Evolutionary conservation across 2,113 vertebrate genomes (phyloP).

Genomic region (Myrmecophaga tridactyla): DNA sequence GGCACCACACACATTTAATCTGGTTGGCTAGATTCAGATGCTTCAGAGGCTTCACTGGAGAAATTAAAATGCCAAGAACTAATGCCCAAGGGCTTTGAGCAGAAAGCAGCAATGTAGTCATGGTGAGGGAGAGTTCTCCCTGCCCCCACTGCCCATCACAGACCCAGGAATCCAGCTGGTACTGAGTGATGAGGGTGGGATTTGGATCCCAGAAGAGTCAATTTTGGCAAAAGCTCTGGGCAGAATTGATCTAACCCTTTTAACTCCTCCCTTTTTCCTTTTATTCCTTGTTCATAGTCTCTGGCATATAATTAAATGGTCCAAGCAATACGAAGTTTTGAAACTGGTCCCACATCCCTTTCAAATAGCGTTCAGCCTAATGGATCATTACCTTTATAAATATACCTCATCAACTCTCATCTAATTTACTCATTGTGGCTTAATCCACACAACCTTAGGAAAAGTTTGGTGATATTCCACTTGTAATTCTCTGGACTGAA

Average conservation of each 20-base stretch:
- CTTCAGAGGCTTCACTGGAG: not conserved
- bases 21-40: not conserved
- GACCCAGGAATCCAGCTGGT: not conserved
- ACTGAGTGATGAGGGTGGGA: not conserved
- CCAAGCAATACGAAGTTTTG: not conserved
- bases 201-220: not conserved
- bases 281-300: not conserved
- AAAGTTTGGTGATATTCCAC: conserved; percentile 28
- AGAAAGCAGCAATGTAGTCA: not conserved
- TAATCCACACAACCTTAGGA: conserved; percentile 22
- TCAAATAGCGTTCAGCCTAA: not conserved
- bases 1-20: not conserved
- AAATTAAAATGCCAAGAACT: not conserved
- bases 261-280: not conserved
- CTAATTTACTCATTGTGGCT: conserved; percentile 16
- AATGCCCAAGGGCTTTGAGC: not conserved
- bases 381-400: conserved; percentile 25
- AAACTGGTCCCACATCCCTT: not conserved
- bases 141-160: not conserved
- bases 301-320: conserved; percentile 18
- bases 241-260: not conserved
- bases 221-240: not conserved
- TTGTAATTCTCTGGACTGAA: conserved; percentile 30
- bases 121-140: not conserved
- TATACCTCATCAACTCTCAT: not conserved